phyloP scores from a whole-genome alignment of 2,113 vertebrate genomes.

The Elachura formosa region DNA sequence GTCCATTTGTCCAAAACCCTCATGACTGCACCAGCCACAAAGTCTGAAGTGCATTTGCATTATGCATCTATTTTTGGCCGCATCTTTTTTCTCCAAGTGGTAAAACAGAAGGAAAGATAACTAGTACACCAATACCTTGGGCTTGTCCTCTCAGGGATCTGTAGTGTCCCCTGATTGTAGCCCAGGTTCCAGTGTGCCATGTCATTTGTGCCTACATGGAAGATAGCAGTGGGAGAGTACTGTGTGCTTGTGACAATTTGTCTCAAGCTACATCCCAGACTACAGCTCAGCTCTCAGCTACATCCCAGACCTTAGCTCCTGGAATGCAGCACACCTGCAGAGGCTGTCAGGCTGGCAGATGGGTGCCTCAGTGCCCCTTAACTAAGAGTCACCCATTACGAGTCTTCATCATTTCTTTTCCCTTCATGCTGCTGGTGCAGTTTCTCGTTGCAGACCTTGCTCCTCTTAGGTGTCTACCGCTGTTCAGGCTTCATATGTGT shows the following conservation, averaged over 20 bases:
- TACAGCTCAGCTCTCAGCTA: not conserved
- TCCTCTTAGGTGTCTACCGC: not conserved
- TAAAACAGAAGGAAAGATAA: not conserved
- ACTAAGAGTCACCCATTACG: not conserved
- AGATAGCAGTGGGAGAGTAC: not conserved
- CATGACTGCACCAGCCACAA: not conserved
- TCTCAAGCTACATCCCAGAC: accelerated
- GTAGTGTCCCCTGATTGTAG: not conserved
- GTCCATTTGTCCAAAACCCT: not conserved
- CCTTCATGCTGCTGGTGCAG: not conserved
- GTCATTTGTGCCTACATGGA: not conserved
- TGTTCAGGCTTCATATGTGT: not conserved
- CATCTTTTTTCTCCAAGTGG: not conserved
- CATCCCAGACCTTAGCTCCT: not conserved
- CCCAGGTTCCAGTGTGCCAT: not conserved
- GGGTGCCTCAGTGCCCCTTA: not conserved
- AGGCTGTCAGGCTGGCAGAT: not conserved
- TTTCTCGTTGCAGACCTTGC: not conserved
- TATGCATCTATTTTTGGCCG: not conserved
- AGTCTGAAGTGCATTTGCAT: not conserved
- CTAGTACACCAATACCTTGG: not conserved
- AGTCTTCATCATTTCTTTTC: not conserved
- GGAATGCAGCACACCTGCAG: not conserved
- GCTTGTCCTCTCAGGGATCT: not conserved
- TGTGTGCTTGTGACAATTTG: not conserved